Base-by-base conservation (phyloP, 2,888 invertebrate species). In the Tribolium freemani region DNA sequence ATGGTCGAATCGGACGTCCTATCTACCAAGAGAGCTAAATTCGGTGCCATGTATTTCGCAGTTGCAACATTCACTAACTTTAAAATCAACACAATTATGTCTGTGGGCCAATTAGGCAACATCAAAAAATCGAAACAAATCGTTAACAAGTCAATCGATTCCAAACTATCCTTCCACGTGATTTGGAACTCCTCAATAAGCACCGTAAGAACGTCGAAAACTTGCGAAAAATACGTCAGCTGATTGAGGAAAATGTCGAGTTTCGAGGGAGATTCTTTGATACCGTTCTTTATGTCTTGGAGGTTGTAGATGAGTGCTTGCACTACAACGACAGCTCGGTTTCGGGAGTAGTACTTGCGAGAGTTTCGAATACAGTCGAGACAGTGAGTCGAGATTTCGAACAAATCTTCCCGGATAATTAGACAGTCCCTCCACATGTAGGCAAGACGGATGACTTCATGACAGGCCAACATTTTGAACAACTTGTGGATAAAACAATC, bases 151-250 rank as follows among this genome's bases (percentile, higher is more conserved):
- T 92, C 92, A 70, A 93, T 88, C 0, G 93, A 91, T 87, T 94
- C 94, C 1, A 94, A 88, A 70, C 92, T 93, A 78, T 94, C 93
- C 67, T 91, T 90, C 94, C 94, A 94, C 38, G 92, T 92, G 8
- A 94, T 91, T 73, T 92, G 90, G 77, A 92, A 92, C 56, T 91
- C 89, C 71, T 91, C 90, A 2, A 94, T 91, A 46, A 94, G 86
- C 0, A 89, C 87, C 16, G 90, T 87, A 6, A 94, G 86, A 0
- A 89, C 90, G 68, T 93, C 91, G 69, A 94, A 85, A 0, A 93
- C 88, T 6, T 77, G 90, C 88, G 74, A 90, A 90, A 74, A 90
- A 89, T 93, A 89, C 48, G 86, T 84, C 0, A 88, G 66, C 9
- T 84, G 78, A 21, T 77, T 78, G 2, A 74, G 61, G 60, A 83